Percentiles rank a stretch among this genome's conserved stretches.
These are phyloP conservation scores for Thyatira batis DNA, from an alignment of 2,888 invertebrate genomes.

Conservation along the genomic window DNA sequence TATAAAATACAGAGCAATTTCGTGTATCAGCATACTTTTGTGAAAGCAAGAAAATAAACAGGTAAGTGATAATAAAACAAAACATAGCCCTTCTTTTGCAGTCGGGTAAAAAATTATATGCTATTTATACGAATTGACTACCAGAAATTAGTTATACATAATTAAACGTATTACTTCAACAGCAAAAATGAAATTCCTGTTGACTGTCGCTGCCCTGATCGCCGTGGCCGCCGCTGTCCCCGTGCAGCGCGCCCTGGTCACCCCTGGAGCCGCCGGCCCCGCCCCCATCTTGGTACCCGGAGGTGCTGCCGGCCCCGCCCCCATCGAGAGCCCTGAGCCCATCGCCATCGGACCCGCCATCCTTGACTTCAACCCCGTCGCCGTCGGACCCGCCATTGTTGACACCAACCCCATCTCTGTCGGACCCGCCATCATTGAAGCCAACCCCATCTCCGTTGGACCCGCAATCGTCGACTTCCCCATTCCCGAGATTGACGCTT, in stretches of 20 bases:
- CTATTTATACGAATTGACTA: not conserved
- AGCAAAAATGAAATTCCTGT: slow-evolving; percentile 29
- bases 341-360: slow-evolving; percentile 1
- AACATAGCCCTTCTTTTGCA: too few species aligned
- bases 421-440: not conserved
- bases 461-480: not conserved
- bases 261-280: slow-evolving; percentile 5
- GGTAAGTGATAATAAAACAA: not conserved
- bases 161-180: not conserved
- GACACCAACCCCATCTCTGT: not conserved
- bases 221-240: slow-evolving; percentile 26
- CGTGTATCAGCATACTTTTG: not conserved
- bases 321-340: slow-evolving; percentile 1
- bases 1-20: not conserved
- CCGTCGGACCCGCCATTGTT: not conserved
- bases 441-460: not conserved
- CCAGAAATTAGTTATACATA: not conserved
- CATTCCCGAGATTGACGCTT: not conserved
- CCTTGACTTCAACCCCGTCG: not conserved
- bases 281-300: slow-evolving; percentile 1
- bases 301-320: not conserved
- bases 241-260: slow-evolving; percentile 1
- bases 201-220: slow-evolving; percentile 25
- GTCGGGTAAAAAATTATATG: too few species aligned
- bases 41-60: not conserved